phyloP scores from a whole-genome alignment of 2,888 invertebrate species.

The Microctonus aethiopoides region DNA sequence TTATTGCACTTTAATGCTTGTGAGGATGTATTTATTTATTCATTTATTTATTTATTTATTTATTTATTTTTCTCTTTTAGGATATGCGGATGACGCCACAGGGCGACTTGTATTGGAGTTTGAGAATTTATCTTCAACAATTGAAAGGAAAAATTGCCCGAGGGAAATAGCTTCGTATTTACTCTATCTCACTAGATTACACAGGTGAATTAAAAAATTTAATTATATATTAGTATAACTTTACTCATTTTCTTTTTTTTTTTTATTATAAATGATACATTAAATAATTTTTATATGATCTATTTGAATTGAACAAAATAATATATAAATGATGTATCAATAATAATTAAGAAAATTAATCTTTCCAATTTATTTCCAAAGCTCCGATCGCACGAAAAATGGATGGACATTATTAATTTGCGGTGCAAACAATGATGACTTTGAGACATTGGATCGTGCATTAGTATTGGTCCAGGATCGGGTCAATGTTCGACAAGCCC shows the following conservation, averaged over 20 bases:
- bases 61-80: slow-evolving; percentile 68
- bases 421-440: slow-evolving; percentile 67
- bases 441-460: slow-evolving; percentile 69
- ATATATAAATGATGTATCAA: neutral
- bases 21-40: neutral
- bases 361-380: slow-evolving; percentile 53
- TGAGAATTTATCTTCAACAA: slow-evolving; percentile 70
- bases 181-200: slow-evolving; percentile 78
- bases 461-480: slow-evolving; percentile 65
- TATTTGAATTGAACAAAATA: neutral
- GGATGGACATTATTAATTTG: slow-evolving; percentile 69
- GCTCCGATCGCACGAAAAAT: slow-evolving; percentile 65
- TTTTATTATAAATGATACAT: too few relatives aligned
- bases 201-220: slow-evolving; percentile 75
- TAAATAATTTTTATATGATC: neutral
- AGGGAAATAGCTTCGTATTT: slow-evolving; percentile 78
- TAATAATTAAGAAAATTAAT: neutral
- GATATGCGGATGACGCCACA: slow-evolving; percentile 72
- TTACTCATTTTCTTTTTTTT: too few relatives aligned
- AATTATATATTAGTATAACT: too few relatives aligned
- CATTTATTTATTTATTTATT: neutral
- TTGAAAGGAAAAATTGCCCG: slow-evolving; percentile 73
- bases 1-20: too few relatives aligned
- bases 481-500: slow-evolving; percentile 55
- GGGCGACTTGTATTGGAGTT: slow-evolving; percentile 77